A percentile compares a stretch with the other conserved stretches of the same genome.
phyloP scores from a whole-genome alignment of 2,888 invertebrate species.

The Junonia oenone region DNA sequence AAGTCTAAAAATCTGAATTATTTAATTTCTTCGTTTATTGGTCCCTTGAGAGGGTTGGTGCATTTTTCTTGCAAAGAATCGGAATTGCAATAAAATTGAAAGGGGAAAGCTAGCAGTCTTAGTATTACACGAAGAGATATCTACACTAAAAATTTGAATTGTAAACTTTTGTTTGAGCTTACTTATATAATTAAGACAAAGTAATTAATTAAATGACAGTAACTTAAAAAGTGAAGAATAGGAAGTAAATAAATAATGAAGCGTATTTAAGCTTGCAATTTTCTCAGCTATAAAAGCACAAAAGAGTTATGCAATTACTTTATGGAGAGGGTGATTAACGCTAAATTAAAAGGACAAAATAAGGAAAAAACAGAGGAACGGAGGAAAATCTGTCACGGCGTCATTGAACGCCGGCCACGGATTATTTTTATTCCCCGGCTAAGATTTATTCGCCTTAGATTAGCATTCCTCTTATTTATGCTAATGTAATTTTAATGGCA shows the following conservation, averaged over 20 bases:
- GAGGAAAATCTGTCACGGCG: conserved; percentile 53
- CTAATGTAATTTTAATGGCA: conserved; percentile 79
- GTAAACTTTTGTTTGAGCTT: no score
- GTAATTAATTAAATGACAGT: no score
- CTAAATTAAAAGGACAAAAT: conserved; percentile 16
- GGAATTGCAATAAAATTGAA: no score
- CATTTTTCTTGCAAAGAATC: no score
- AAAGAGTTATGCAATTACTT: conserved; percentile 3
- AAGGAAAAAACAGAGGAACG: conserved; percentile 12
- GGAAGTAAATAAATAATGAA: neutral
- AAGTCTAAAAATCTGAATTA: no score
- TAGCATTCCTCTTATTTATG: conserved; percentile 79
- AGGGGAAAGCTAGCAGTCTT: no score
- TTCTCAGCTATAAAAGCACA: neutral
- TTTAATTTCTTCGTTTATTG: no score
- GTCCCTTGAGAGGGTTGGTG: no score
- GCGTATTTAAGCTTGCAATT: neutral
- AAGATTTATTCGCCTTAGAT: conserved; percentile 77
- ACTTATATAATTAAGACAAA: no score
- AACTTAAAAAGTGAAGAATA: no score
- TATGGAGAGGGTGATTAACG: conserved; percentile 8
- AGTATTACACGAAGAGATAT: no score
- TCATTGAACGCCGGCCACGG: conserved; percentile 54
- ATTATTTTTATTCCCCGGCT: conserved; percentile 71
- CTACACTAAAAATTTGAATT: no score